Percentiles rank a stretch among this genome's conserved stretches.
Conservation (phyloP, 2,888 invertebrate species). For the Merodon equestris region DNA sequence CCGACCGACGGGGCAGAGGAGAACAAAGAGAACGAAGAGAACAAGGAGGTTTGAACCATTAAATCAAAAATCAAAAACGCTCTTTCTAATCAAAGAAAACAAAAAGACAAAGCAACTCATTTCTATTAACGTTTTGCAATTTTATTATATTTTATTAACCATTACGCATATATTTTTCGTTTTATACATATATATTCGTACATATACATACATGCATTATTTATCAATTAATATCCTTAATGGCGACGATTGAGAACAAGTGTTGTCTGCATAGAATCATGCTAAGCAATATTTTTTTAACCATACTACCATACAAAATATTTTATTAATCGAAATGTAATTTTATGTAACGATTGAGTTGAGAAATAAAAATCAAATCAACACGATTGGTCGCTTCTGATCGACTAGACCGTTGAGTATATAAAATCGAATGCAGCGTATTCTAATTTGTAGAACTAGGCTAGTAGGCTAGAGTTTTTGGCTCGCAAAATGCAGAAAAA, state of each 20-base stretch:
- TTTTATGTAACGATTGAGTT: constrained; percentile 55
- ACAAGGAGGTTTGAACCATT: constrained; percentile 72
- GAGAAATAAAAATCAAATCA: constrained; percentile 56
- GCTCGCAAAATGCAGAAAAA: constrained; percentile 17
- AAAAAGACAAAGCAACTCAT: constrained; percentile 23
- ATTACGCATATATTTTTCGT: constrained; percentile 43
- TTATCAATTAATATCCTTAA: constrained; percentile 54
- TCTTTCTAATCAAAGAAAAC: constrained; percentile 21
- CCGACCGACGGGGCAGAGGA: constrained; percentile 77
- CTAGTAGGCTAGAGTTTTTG: no score
- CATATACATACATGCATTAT: constrained; percentile 54
- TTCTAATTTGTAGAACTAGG: constrained; percentile 34
- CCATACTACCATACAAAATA: constrained; percentile 18
- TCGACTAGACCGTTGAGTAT: constrained; percentile 45
- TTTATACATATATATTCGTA: constrained; percentile 51
- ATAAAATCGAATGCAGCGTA: constrained; percentile 39
- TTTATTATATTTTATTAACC: constrained; percentile 59
- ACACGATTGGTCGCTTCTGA: constrained; percentile 41
- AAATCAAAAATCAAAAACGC: constrained; percentile 29
- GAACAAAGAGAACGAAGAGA: constrained; percentile 73
- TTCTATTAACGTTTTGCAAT: constrained; percentile 51
- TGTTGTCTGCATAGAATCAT: constrained; percentile 63
- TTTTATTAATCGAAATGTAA: constrained; percentile 34
- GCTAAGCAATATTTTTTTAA: constrained; percentile 58
- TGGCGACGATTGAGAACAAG: constrained; percentile 45